These are phyloP conservation scores for Leguminivora glycinivorella DNA, from an alignment of 1,140 invertebrate species.

Conservation along the genomic window DNA sequence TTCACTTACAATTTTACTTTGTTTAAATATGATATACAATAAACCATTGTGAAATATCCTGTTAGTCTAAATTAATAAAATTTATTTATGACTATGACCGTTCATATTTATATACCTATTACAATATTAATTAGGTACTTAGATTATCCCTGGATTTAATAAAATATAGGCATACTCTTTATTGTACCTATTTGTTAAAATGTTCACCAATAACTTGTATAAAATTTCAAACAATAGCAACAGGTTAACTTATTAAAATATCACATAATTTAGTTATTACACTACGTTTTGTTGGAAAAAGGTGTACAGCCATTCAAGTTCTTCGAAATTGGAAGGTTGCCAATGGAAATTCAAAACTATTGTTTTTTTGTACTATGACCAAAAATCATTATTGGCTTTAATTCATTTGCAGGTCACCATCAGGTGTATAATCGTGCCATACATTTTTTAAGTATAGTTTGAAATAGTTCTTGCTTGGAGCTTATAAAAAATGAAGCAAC, in stretches of 20 bases:
- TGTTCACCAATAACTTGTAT: too few species aligned
- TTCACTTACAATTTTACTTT: too few species aligned
- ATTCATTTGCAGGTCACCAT: neutral
- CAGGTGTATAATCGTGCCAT: neutral
- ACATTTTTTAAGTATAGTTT: neutral
- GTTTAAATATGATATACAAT: too few species aligned
- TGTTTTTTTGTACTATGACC: neutral
- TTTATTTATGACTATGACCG: too few species aligned
- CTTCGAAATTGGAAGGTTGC: neutral
- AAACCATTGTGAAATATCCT: too few species aligned
- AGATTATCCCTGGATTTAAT: too few species aligned
- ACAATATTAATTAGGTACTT: too few species aligned
- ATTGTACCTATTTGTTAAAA: too few species aligned
- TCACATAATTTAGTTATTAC: neutral
- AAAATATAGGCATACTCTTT: too few species aligned
- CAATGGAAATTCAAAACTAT: neutral
- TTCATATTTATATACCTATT: too few species aligned
- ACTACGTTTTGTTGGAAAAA: neutral
- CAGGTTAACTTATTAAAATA: neutral
- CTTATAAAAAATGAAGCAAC: neutral
- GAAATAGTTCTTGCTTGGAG: neutral
- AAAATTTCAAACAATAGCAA: neutral
- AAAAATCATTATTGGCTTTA: neutral
- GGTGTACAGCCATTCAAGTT: neutral
- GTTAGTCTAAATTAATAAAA: too few species aligned